Evolutionary conservation across 2,888 invertebrate genomes (phyloP), one percentile per base, ranked within the genome.

Genomic region (Drosophila subquinaria): DNA sequence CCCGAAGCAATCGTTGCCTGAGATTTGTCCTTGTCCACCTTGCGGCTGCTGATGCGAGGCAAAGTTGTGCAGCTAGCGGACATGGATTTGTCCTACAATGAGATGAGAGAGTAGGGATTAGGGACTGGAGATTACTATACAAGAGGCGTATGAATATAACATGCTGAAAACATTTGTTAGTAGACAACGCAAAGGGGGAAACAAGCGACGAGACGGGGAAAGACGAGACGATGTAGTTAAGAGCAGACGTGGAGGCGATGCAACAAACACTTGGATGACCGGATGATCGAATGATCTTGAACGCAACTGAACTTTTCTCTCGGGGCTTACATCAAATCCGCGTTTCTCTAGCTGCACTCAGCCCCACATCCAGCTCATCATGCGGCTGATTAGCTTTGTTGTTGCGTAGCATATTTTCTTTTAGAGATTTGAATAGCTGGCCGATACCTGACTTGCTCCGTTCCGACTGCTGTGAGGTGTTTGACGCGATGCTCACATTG

Each of bases 41-140:
- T 92, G 82, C 92, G 91, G 79, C 86, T 84, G 51, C 76, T 76
- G 53, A 86, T 92, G 62, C 93, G 90, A 51, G 93, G 93, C 82
- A 93, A 89, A 59, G 93, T 93, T 68, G 93, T 92, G 81, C 92
- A 93, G 76, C 93, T 93, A 64, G 92, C 86, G 68, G 93, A 92
- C 89, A 93, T 92, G 48, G 77, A 79, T 89, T 93, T 93, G 73
- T 93, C 93, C 93, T 93, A 79, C 10, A 83, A 83, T 15, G 87
- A 91, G 57, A 65, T 36, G 67, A 17, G 17, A 59, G 57, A 52
- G 11, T 23, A 6, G 0, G 6, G 1, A 36, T 64, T 65, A 76
- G 8, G 30, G 15, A 43, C 4, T 9, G 11, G 35, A 27, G 27
- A 27, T 27, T 5, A 27, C 27, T 27, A 27, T 6, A 27, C 2